Evolutionary conservation across 2,888 invertebrate genomes (phyloP), one percentile per base, ranked within the genome.

Genomic region (Congeria kusceri): DNA sequence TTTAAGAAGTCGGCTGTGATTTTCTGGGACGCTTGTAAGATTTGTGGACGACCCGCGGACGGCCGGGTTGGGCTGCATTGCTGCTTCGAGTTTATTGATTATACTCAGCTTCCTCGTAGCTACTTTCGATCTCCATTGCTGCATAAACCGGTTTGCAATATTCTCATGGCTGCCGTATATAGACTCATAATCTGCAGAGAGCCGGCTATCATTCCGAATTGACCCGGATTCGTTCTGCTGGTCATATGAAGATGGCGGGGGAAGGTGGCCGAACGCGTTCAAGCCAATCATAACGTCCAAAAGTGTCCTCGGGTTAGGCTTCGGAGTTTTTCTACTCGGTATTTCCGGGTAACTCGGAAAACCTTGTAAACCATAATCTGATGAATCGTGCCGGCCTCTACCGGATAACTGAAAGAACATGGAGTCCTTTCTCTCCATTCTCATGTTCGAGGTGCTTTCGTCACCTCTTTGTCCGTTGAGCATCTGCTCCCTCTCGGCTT

Each of bases 251-350:
- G 65, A 49, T 28, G 72, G 70, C 3, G 73, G 63, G 1, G 83
- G 83, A 0, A 83, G 67, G 46, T 74, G 63, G 2, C 73, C 72
- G 56, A 83, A 80, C 2, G 79, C 79, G 46, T 79, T 80, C 15
- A 83, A 47, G 18, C 83, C 83, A 25, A 83, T 79, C 83, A 83
- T 83, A 3, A 83, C 83, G 27, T 83, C 79, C n/a, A 83, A 57
- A 29, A 83, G 47, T 23, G 83, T 75, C 49, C 74, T 70, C 1
- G 83, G 71, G 25, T 71, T 83, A 11, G 83, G 79, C 68, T 64
- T 77, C 9, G 78, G 78, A 23, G 73, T 29, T 18, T 44, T 64
- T 23, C 9, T 23, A 53, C 44, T 53, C 5, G 70, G 58, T 44
- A 66, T 20, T 29, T 67, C 62, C 11, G 59, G 47, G 4, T 61